Evolutionary conservation across 1,140 invertebrate genomes (phyloP).

Genomic region (Monomorium pharaonis): DNA sequence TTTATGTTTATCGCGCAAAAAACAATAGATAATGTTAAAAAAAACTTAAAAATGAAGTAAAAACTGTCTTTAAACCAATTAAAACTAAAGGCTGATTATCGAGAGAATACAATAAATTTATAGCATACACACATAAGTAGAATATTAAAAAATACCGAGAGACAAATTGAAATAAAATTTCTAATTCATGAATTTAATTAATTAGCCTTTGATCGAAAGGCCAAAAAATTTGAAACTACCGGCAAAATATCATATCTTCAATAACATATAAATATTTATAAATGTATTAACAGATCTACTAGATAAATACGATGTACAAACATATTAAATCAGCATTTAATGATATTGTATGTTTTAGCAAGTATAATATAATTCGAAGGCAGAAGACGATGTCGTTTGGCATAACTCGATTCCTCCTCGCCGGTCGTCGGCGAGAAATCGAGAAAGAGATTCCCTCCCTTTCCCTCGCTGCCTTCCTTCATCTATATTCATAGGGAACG

Average conservation of each 20-base stretch:
- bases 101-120: background rate
- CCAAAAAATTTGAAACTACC: background rate
- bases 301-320: background rate
- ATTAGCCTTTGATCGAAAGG: background rate
- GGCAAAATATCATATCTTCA: background rate
- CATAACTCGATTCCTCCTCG: slow-evolving; percentile 17
- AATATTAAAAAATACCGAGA: background rate
- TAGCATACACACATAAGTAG: background rate
- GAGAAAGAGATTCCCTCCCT: background rate
- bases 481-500: slow-evolving; percentile 41
- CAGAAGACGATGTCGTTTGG: background rate
- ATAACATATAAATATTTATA: background rate
- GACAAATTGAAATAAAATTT: background rate
- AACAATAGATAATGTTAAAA: background rate
- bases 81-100: background rate
- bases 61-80: background rate
- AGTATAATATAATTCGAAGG: background rate
- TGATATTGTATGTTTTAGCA: background rate
- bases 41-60: background rate
- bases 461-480: background rate
- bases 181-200: background rate
- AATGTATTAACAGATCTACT: background rate
- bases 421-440: slow-evolving; percentile 11
- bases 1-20: background rate
- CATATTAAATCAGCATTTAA: background rate